phyloP scores from a whole-genome alignment of 64 coral and sea anemone species.

The Montipora sp. region DNA sequence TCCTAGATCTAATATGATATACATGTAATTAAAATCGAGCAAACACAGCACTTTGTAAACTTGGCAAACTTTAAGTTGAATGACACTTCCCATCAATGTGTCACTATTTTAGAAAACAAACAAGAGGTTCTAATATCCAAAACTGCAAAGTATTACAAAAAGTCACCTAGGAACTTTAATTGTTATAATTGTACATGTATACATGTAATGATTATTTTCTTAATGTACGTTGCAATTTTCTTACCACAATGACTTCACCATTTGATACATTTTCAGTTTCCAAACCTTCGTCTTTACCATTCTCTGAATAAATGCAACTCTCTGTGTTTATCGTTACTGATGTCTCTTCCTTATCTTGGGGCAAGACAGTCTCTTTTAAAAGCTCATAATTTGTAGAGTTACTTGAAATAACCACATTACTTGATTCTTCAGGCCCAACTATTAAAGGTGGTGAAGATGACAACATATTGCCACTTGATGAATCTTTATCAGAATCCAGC shows the following conservation, averaged over 20 bases:
- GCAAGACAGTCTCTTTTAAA: constrained; percentile 3
- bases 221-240: background rate
- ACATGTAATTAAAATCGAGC: too few relatives aligned
- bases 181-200: too few relatives aligned
- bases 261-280: constrained; percentile 13
- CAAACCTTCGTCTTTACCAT: constrained; percentile 10
- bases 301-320: background rate
- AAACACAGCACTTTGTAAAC: too few relatives aligned
- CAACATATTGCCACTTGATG: background rate
- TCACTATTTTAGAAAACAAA: too few relatives aligned
- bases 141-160: too few relatives aligned
- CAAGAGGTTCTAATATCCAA: too few relatives aligned
- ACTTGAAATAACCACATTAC: background rate
- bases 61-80: too few relatives aligned
- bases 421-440: background rate
- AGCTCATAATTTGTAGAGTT: constrained; percentile 1
- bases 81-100: too few relatives aligned
- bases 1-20: too few relatives aligned
- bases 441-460: background rate
- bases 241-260: constrained; percentile 26
- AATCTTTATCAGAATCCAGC: background rate
- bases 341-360: background rate
- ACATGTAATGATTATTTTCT: too few relatives aligned
- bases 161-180: background rate
- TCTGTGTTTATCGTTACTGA: background rate